Base-by-base conservation (phyloP, 2,888 invertebrate species). In the Leucania comma region DNA sequence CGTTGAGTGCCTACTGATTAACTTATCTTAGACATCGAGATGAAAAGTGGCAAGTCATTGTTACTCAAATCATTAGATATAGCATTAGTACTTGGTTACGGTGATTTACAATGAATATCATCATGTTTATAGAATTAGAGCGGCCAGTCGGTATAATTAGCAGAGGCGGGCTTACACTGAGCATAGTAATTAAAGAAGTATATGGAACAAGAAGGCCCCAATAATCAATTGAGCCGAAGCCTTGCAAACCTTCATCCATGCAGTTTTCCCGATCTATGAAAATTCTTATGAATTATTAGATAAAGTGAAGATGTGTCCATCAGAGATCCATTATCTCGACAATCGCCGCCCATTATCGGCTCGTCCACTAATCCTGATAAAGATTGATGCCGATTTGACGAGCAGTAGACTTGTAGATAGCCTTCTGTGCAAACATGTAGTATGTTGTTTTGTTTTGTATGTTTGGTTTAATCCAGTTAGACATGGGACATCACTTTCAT, bases 341-440 rank as follows among this genome's bases (percentile, higher is more conserved):
- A 64, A 64, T 60, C 53, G 22, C 64, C 38, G 29, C 22, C 32
- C 22, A 57, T 68, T 71, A 80, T 81, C 66, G 53, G 35, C 48
- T 66, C 35, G 48, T 67, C 17, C 17, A 53, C 51, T 64, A 80
- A 78, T 64, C 82, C 65, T 46, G 64, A 81, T 78, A 77, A 77
- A 53, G 24, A 17, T 14, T 46, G 53, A 46, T 20, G 26, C 54
- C 14, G 48, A 70, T 70, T 64, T 51, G 56, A 71, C 38, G 46
- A 38, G 22, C 32, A n/a, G 38, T 58, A 46, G 26, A 46, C 57
- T 51, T 50, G 24, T 62, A 46, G 29, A 29, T 29, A 29, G 17
- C 14, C 10, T 42, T 24, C 57, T 22, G 12, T 12, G 22, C 32
- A 62, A 46, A 48, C 35, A n/a, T n/a, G n/a, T n/a, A n/a, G n/a